Percentiles rank a stretch among this genome's conserved stretches.
Evolutionary conservation across 1,140 invertebrate species (phyloP).

Genomic region (Drosophila cardini): DNA sequence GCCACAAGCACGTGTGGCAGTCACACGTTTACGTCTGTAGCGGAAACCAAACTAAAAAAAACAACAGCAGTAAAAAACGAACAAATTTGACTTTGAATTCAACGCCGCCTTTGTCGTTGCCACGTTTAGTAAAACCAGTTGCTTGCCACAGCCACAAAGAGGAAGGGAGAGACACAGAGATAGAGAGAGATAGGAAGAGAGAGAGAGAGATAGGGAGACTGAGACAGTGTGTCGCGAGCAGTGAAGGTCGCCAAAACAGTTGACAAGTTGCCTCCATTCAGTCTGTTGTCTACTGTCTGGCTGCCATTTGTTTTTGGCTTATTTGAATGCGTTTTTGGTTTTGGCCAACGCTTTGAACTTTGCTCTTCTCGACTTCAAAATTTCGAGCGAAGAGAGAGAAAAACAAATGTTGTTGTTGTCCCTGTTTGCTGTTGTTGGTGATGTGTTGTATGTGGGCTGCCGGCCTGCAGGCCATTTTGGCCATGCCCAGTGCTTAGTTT

Average conservation of each 20-base stretch:
- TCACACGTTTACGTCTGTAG: constrained; percentile 31
- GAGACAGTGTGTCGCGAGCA: constrained; percentile 32
- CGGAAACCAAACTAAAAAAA: constrained; percentile 35
- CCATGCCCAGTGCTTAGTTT: constrained; percentile 27
- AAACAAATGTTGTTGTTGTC: constrained; percentile 36
- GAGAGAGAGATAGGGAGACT: not conserved
- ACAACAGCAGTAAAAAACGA: constrained; percentile 22
- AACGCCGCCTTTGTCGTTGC: constrained; percentile 18
- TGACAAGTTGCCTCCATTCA: not conserved
- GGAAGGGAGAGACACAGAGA: not conserved
- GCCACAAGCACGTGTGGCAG: constrained; percentile 13
- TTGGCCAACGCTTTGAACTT: constrained; percentile 66
- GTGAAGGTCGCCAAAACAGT: constrained; percentile 58
- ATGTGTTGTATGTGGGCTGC: constrained; percentile 31
- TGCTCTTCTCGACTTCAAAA: constrained; percentile 57
- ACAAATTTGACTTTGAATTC: constrained; percentile 41
- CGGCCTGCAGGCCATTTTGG: constrained; percentile 36
- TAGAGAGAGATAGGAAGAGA: not conserved
- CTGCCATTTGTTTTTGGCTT: constrained; percentile 41
- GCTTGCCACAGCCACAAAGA: constrained; percentile 51
- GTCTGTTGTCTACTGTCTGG: constrained; percentile 6
- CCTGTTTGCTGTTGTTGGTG: constrained; percentile 27
- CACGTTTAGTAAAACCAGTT: constrained; percentile 63
- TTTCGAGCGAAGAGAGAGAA: constrained; percentile 15
- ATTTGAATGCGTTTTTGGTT: constrained; percentile 66